Evolutionary conservation across 2,888 invertebrate genomes (phyloP).

Genomic region (Agrilus cyanescens): DNA sequence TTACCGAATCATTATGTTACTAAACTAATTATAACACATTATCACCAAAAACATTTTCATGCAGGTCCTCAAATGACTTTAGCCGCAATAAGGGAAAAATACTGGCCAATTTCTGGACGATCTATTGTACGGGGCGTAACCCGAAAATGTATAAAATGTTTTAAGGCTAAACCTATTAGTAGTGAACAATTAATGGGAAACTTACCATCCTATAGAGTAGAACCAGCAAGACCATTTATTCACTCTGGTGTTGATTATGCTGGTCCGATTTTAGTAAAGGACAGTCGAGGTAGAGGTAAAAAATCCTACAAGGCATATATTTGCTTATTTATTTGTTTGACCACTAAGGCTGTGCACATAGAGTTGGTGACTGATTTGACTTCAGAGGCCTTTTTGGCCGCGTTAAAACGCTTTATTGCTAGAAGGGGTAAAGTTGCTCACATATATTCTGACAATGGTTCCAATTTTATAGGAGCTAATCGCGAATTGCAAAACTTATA

Average conservation of each 20-base stretch:
- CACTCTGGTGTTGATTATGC: constrained; percentile 17
- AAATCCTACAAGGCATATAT: constrained; percentile 13
- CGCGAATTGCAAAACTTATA: too few relatives aligned
- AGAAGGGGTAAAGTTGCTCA: constrained; percentile 18
- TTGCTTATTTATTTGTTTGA: background rate
- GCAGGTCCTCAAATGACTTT: constrained; percentile 19
- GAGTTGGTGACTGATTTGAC: constrained; percentile 23
- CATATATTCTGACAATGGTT: constrained; percentile 23
- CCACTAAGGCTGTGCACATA: constrained; percentile 22
- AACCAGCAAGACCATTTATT: constrained; percentile 7
- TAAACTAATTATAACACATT: constrained; percentile 15
- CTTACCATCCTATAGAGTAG: constrained; percentile 8
- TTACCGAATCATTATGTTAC: constrained; percentile 19
- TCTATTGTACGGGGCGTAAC: constrained; percentile 4
- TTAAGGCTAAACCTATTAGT: constrained; percentile 8
- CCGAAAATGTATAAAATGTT: constrained; percentile 10
- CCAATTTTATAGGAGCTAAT: too few relatives aligned
- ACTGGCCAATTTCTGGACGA: constrained; percentile 9
- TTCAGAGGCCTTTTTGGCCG: constrained; percentile 21
- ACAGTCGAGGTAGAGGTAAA: constrained; percentile 9
- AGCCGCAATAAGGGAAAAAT: constrained; percentile 9
- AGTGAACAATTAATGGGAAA: constrained; percentile 10
- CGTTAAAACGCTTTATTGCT: constrained; percentile 21
- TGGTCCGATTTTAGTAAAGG: constrained; percentile 16
- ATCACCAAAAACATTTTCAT: constrained; percentile 16